A percentile compares a stretch with the other conserved stretches of the same genome.
Evolutionary conservation across 2,888 invertebrate species (phyloP).

Genomic region (Xestia c-nigrum): DNA sequence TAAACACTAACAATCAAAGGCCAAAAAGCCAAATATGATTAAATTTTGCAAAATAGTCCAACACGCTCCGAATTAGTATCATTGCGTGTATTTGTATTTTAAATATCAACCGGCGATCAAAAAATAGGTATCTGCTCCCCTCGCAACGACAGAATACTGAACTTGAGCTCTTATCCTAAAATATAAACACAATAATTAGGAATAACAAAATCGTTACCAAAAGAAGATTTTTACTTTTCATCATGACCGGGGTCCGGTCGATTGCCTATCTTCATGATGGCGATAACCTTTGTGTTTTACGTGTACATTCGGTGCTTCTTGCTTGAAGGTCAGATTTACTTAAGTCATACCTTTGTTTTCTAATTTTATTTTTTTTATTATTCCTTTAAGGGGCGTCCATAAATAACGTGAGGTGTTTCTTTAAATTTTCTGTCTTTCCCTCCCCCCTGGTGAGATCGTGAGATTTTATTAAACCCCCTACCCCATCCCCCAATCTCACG

Average conservation of each 20-base stretch:
- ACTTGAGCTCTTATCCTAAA: slow-evolving; percentile 16
- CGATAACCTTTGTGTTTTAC: slow-evolving; percentile 7
- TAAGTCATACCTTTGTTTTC: background rate
- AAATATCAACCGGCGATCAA: background rate
- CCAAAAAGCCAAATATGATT: background rate
- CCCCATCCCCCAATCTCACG: too few species aligned
- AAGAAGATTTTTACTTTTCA: slow-evolving; percentile 10
- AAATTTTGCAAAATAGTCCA: slow-evolving; percentile 5
- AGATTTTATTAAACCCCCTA: too few species aligned
- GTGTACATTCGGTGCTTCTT: background rate
- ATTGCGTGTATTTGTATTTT: slow-evolving; percentile 3
- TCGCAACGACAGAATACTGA: slow-evolving; percentile 9
- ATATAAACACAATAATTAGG: background rate
- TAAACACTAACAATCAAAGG: slow-evolving; percentile 1
- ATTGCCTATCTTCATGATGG: background rate
- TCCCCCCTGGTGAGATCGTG: too few species aligned
- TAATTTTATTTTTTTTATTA: background rate
- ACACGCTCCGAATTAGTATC: background rate
- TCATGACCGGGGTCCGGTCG: too few species aligned
- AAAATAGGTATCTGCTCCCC: background rate
- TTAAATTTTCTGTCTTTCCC: too few species aligned
- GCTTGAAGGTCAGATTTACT: background rate
- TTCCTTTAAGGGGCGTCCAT: too few species aligned
- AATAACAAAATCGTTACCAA: slow-evolving; percentile 2
- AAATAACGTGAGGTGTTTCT: too few species aligned